Conservation (phyloP, 2,113 vertebrate genomes). For the Sturnira hondurensis region DNA sequence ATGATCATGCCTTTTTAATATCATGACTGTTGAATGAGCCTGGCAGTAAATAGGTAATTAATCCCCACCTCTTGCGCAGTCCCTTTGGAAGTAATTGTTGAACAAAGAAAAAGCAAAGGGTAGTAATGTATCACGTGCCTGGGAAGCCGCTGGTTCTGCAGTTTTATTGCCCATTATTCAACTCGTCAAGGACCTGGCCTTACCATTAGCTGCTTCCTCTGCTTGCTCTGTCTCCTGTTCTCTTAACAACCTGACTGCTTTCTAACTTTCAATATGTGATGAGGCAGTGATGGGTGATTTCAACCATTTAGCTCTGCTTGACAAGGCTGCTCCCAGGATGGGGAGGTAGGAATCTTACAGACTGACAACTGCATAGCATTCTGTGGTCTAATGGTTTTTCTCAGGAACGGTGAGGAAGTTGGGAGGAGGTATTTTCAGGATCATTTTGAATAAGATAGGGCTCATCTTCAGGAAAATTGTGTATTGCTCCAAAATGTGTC, state of each 20-base stretch:
- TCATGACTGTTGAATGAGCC: slow-evolving; percentile 32
- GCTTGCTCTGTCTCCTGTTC: background rate
- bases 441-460: fast-evolving
- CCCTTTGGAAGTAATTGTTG: background rate
- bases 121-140: fast-evolving
- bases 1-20: background rate
- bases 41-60: slow-evolving; percentile 40
- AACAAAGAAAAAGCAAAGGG: background rate
- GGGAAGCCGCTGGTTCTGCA: background rate
- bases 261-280: background rate
- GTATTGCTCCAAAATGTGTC: background rate
- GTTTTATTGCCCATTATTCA: background rate
- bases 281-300: background rate
- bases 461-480: background rate
- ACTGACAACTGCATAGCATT: fast-evolving
- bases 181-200: background rate
- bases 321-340: background rate
- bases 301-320: background rate
- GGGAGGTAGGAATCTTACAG: fast-evolving
- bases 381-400: background rate
- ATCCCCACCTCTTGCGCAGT: background rate
- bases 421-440: background rate
- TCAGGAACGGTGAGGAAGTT: background rate
- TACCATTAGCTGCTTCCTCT: background rate
- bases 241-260: background rate